Percentiles rank a stretch among this genome's conserved stretches.
Conservation (phyloP, 2,797 vertebrate species). For the Ptychobarbus kaznakovi region DNA sequence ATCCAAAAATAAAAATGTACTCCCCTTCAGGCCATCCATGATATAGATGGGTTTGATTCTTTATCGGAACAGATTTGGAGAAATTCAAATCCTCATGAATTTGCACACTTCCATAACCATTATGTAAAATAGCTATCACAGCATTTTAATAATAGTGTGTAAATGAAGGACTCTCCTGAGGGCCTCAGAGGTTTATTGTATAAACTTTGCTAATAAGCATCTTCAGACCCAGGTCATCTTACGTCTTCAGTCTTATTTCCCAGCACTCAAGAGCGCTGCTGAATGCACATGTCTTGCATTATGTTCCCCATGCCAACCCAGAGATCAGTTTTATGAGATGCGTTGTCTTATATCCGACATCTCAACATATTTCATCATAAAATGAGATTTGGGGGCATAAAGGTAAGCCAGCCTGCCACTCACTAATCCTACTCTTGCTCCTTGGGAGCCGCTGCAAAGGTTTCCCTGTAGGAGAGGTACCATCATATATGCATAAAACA, state of each 20-base stretch:
- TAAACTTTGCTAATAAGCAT: conserved; percentile 40
- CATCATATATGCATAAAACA: conserved; percentile 54
- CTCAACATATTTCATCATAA: conserved; percentile 51
- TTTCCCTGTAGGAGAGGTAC: conserved; percentile 49
- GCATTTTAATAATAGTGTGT: background rate
- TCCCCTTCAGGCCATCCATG: background rate
- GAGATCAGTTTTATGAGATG: conserved; percentile 25
- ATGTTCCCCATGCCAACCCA: conserved; percentile 13
- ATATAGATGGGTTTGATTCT: background rate
- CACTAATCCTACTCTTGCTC: conserved; percentile 45
- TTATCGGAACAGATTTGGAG: background rate
- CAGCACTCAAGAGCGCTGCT: conserved; percentile 16
- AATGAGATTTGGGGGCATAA: conserved; percentile 50
- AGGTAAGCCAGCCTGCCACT: conserved; percentile 50
- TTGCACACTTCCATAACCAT: background rate
- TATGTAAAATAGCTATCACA: background rate
- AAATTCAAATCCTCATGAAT: background rate
- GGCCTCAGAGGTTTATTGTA: conserved; percentile 23
- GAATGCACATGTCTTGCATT: conserved; percentile 8
- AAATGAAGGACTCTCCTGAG: conserved; percentile 31
- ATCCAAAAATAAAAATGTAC: background rate
- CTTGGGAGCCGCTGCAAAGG: conserved; percentile 44
- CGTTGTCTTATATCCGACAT: background rate
- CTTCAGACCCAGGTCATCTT: conserved; percentile 31
- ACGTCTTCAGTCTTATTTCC: background rate